Conservation (phyloP, 1,140 invertebrate species). For the Penaeus indicus region DNA sequence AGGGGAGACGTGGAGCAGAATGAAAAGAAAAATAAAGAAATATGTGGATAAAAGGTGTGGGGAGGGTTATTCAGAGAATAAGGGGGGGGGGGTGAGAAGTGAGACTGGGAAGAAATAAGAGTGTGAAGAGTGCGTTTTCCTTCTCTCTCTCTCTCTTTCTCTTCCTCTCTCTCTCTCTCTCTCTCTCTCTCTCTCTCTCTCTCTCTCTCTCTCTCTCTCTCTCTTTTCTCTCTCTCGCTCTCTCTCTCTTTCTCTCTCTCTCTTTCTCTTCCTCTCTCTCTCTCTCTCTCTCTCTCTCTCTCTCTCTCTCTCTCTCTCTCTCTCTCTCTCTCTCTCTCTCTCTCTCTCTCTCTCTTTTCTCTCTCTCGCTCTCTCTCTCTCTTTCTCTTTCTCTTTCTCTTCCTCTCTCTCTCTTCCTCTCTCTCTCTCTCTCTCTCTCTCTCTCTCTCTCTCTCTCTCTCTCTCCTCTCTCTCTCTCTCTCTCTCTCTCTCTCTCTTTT, state of each 20-base stretch:
- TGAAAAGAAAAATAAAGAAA: too few species aligned
- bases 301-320: neutral
- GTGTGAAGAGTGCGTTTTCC: neutral
- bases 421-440: constrained; percentile 23
- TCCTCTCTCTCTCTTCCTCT: constrained; percentile 9
- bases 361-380: neutral
- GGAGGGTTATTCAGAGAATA: too few species aligned
- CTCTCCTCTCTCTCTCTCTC: neutral
- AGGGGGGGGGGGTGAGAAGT: too few species aligned
- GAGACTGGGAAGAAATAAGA: too few species aligned
- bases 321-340: neutral
- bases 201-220: neutral
- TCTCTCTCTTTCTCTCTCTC: too few species aligned
- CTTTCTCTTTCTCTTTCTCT: neutral
- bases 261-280: too few species aligned
- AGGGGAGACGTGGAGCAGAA: too few species aligned
- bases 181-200: neutral
- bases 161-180: neutral
- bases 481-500: neutral
- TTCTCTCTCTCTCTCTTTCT: too few species aligned
- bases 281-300: too few species aligned
- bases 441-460: too few species aligned
- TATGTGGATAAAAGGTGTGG: too few species aligned
- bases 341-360: neutral
- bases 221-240: too few species aligned